A percentile compares a stretch with the other conserved stretches of the same genome.
These are phyloP conservation scores for Erythrocercus mccallii DNA, from an alignment of 2,113 vertebrate genomes.

Conservation along the genomic window DNA sequence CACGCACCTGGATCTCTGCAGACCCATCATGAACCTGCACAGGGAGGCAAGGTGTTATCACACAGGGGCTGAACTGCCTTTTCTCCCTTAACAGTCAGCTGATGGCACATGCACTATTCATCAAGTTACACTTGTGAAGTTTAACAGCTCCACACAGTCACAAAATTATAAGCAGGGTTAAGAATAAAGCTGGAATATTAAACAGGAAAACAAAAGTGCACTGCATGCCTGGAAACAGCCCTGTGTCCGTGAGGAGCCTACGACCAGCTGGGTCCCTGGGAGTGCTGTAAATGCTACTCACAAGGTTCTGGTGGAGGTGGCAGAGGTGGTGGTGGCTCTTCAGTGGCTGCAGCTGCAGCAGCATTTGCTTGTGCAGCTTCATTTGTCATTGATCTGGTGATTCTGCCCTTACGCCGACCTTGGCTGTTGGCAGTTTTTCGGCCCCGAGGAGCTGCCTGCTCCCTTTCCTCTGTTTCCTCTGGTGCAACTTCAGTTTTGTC, in stretches of 20 bases:
- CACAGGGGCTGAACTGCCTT: not conserved
- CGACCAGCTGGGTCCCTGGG: not conserved
- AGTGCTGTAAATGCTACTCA: constrained; percentile 55
- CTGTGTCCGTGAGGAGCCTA: not conserved
- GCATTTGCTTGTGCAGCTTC: constrained; percentile 89
- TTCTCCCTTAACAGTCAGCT: not conserved
- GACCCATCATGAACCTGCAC: not conserved
- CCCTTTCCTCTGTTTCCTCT: constrained; percentile 94
- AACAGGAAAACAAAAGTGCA: not conserved
- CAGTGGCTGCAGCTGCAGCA: constrained; percentile 77
- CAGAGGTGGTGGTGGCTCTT: constrained; percentile 81
- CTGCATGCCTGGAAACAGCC: not conserved
- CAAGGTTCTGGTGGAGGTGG: constrained; percentile 82
- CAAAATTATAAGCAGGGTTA: not conserved
- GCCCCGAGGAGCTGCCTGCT: constrained; percentile 88
- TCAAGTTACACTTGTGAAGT: not conserved
- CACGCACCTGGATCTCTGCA: not conserved
- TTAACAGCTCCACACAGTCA: not conserved
- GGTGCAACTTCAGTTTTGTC: constrained; percentile 86
- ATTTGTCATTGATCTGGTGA: constrained; percentile 97
- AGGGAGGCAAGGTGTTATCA: not conserved
- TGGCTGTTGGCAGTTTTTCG: constrained; percentile 98
- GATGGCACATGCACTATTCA: not conserved
- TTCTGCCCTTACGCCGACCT: constrained; percentile 92
- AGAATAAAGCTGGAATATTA: not conserved